Evolutionary conservation across 23 tunicate genomes (phyloP).

Genomic region (Ciona savignyi): DNA sequence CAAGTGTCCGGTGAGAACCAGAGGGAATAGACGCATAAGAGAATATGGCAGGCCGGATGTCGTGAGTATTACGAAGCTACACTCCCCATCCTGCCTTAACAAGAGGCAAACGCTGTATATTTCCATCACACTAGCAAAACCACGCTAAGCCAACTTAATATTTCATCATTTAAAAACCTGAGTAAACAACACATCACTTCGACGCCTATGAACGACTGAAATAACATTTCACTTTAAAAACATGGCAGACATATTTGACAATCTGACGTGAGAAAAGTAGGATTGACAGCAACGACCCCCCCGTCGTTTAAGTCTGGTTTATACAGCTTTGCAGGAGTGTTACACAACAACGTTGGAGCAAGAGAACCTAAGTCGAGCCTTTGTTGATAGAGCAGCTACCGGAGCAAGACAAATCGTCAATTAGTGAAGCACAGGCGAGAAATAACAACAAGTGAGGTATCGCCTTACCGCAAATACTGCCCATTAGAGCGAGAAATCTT

Average conservation of each 20-base stretch:
- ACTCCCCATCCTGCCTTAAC: too few relatives aligned
- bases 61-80: background rate
- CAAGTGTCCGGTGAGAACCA: background rate
- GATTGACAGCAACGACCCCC: background rate
- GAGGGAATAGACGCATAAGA: background rate
- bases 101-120: too few relatives aligned
- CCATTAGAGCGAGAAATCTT: background rate
- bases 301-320: background rate
- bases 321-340: background rate
- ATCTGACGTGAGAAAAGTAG: too few relatives aligned
- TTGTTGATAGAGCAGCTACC: slow-evolving; percentile 2
- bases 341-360: background rate
- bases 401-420: slow-evolving; percentile 10
- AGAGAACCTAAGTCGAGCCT: background rate
- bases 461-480: background rate
- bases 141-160: too few relatives aligned
- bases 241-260: too few relatives aligned
- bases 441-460: slow-evolving; percentile 1
- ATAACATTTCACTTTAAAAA: too few relatives aligned
- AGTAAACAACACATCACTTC: too few relatives aligned
- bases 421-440: slow-evolving; percentile 6
- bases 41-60: background rate
- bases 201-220: too few relatives aligned
- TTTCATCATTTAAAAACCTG: too few relatives aligned
- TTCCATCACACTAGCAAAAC: too few relatives aligned